Base-by-base conservation (phyloP, 2,888 invertebrate species). In the Tuta absoluta region DNA sequence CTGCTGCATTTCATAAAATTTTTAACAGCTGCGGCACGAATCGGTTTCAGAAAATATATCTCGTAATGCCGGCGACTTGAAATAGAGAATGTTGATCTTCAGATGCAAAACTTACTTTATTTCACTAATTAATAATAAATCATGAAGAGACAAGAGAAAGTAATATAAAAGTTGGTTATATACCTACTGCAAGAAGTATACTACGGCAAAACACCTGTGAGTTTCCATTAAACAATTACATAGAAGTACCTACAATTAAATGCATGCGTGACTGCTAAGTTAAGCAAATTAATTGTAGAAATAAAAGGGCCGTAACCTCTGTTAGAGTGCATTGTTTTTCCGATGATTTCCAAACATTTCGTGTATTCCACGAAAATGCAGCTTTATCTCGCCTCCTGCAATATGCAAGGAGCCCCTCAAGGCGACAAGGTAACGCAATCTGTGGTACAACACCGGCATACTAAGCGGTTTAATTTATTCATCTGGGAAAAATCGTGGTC, bases 361-460 rank as follows among this genome's bases (percentile, higher is more conserved):
- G 4, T 23, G 51, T 51, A 1, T 51, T 23, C 4, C 23, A 56
- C 56, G 24, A 56, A 56, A 56, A 56, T 56, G 56, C 56, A 56
- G 56, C 56, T 56, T 56, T 56, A 56, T 56, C 56, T 56, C 56
- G 24, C 4, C 56, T 51, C 71, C 67, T 84, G 84, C 84, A 85
- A 79, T 82, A 86, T 88, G 83, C 88, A 84, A 75, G 75, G 75
- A 75, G 76, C 75, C 75, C 75, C 79, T 76, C 76, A 69, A 82
- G 75, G 78, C 84, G 82, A 89, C 88, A 86, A 86, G 89, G 86
- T 83, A 87, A 85, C 80, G 85, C 86, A 85, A 89, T 89, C 85
- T 80, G 72, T 70, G 72, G 66, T 41, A 65, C 72, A 71, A 65
- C 71, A 68, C 56, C 63, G 69, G 89, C 87, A 90, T 89, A 90